Percentiles rank a stretch among this genome's conserved stretches.
phyloP scores from a whole-genome alignment of 2,113 vertebrate genomes.

The Seriola aureovittata region DNA sequence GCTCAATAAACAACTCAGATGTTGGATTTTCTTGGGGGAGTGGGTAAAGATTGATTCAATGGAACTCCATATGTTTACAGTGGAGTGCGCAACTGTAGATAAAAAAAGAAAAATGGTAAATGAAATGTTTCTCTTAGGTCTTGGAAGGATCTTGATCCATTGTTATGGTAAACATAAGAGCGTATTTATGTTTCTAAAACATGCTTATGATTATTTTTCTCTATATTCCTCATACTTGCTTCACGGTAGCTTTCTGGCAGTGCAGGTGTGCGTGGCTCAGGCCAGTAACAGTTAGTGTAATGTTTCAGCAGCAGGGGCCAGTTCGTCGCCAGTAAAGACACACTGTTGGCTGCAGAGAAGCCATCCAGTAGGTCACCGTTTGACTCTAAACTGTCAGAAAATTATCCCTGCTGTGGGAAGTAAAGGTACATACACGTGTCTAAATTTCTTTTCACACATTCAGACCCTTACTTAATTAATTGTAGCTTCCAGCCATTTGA shows the following conservation, averaged over 20 bases:
- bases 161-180: too few species aligned
- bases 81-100: background rate
- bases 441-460: conserved; percentile 67
- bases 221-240: background rate
- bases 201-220: background rate
- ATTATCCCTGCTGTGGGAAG: conserved; percentile 52
- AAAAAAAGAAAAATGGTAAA: too few species aligned
- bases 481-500: conserved; percentile 79
- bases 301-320: conserved; percentile 32
- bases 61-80: background rate
- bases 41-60: background rate
- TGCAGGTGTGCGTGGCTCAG: conserved; percentile 3
- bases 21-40: background rate
- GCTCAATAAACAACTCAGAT: background rate
- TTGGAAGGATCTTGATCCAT: too few species aligned
- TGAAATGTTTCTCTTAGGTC: too few species aligned
- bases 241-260: background rate
- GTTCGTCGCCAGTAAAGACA: conserved; percentile 36
- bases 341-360: conserved; percentile 38
- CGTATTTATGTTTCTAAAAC: background rate
- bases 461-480: conserved; percentile 79
- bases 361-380: conserved; percentile 44
- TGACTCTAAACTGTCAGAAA: conserved; percentile 50
- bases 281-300: background rate
- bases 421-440: conserved; percentile 63